Conservation (phyloP, 2,113 vertebrate species). For the Parus major region DNA sequence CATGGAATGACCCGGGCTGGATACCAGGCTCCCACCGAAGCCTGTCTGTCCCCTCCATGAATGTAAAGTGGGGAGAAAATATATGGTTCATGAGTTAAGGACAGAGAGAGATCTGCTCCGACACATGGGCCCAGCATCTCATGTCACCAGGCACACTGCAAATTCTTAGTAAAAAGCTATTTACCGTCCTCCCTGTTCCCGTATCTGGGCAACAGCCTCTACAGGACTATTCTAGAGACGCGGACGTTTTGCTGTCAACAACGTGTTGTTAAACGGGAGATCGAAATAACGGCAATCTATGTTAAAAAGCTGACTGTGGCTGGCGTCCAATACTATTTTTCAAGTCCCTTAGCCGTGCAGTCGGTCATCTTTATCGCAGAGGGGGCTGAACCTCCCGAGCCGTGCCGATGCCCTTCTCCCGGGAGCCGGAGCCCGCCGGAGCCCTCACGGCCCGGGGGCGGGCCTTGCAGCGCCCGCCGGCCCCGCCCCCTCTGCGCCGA, state of each 20-base stretch:
- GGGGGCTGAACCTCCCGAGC: accelerated
- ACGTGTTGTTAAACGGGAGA: background rate
- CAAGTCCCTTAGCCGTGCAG: accelerated
- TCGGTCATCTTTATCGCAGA: too few species aligned
- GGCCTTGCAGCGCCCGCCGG: too few species aligned
- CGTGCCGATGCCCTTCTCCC: accelerated
- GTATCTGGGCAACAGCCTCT: background rate
- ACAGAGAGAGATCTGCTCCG: background rate
- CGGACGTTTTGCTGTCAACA: background rate
- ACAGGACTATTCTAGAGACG: background rate
- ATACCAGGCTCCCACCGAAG: background rate
- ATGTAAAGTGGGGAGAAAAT: background rate
- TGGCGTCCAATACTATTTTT: accelerated
- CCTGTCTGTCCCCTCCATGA: background rate
- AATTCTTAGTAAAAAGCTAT: background rate
- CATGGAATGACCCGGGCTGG: background rate
- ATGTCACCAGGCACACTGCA: accelerated
- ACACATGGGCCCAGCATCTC: accelerated
- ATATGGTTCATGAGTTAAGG: background rate
- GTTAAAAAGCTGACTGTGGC: too few species aligned
- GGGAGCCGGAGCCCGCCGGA: too few species aligned
- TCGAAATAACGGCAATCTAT: background rate
- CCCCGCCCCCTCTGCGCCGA: background rate
- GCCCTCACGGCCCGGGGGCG: background rate
- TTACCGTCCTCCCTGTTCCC: accelerated